Percentiles rank a stretch among this genome's conserved stretches.
Conservation (phyloP, 2,888 invertebrate genomes). For the Marronus borbonicus region DNA sequence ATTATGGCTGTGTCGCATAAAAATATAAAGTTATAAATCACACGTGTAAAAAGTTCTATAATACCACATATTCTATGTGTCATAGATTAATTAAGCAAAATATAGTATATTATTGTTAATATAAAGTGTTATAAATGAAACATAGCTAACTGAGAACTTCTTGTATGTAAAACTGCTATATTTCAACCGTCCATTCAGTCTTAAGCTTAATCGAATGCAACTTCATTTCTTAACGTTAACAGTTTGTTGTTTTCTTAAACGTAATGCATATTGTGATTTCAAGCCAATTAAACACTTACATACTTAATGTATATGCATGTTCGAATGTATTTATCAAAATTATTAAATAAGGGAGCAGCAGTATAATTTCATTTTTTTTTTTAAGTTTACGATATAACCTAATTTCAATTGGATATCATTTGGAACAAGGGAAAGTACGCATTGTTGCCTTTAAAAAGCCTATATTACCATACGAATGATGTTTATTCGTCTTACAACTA, state of each 20-base stretch:
- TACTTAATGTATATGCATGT: slow-evolving; percentile 34
- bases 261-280: slow-evolving; percentile 40
- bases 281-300: slow-evolving; percentile 39
- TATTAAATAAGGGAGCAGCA: slow-evolving; percentile 41
- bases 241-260: slow-evolving; percentile 19
- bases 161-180: slow-evolving; percentile 39
- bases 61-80: not conserved
- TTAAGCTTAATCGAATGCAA: slow-evolving; percentile 39
- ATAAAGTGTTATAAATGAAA: slow-evolving; percentile 24
- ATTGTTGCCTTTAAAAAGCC: slow-evolving; percentile 54
- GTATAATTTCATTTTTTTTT: slow-evolving; percentile 12
- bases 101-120: slow-evolving; percentile 15
- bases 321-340: slow-evolving; percentile 24
- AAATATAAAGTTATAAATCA: slow-evolving; percentile 14
- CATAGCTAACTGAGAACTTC: slow-evolving; percentile 15
- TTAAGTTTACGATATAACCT: slow-evolving; percentile 43
- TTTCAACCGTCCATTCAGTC: slow-evolving; percentile 47
- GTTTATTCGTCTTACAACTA: slow-evolving; percentile 42
- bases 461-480: slow-evolving; percentile 50
- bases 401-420: slow-evolving; percentile 25
- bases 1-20: slow-evolving; percentile 48
- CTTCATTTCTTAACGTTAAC: slow-evolving; percentile 26
- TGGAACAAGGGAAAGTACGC: slow-evolving; percentile 37
- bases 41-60: slow-evolving; percentile 16
- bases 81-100: slow-evolving; percentile 17